These are phyloP conservation scores for Typhlichthys eigenmanni DNA, from an alignment of 2,797 vertebrate genomes.

Conservation along the genomic window DNA sequence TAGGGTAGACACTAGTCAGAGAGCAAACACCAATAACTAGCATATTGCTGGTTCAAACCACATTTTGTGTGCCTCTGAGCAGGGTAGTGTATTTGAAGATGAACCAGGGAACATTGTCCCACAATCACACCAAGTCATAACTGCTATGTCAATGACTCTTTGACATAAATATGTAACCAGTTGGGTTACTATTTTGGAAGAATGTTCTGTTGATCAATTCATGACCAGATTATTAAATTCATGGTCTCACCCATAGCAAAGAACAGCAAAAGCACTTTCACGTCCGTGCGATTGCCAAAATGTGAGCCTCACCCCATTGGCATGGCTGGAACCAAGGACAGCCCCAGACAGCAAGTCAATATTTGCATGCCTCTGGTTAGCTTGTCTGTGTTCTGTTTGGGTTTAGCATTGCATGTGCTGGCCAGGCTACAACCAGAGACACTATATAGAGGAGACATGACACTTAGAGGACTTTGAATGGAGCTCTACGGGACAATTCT, in stretches of 20 bases:
- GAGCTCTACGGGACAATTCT: too few species aligned
- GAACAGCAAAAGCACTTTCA: too few species aligned
- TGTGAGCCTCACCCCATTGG: background rate
- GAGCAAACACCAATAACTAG: background rate
- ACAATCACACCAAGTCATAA: too few species aligned
- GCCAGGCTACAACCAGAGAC: background rate
- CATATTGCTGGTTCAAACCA: background rate
- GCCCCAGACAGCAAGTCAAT: constrained; percentile 1
- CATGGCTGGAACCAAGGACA: background rate
- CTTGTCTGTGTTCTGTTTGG: background rate
- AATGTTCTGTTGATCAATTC: too few species aligned
- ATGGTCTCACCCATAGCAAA: too few species aligned
- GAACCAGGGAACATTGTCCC: background rate
- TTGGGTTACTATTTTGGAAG: too few species aligned
- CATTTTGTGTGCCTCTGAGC: background rate
- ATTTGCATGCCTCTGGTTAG: constrained; percentile 1
- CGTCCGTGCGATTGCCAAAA: background rate
- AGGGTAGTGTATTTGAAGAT: background rate
- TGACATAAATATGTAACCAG: too few species aligned
- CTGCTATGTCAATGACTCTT: too few species aligned
- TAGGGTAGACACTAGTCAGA: background rate
- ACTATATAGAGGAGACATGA: too few species aligned
- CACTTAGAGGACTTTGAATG: too few species aligned
- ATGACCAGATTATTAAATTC: too few species aligned
- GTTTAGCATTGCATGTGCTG: background rate